Base-by-base conservation (phyloP, 2,888 invertebrate genomes). In the Drosophila hamatofila region DNA sequence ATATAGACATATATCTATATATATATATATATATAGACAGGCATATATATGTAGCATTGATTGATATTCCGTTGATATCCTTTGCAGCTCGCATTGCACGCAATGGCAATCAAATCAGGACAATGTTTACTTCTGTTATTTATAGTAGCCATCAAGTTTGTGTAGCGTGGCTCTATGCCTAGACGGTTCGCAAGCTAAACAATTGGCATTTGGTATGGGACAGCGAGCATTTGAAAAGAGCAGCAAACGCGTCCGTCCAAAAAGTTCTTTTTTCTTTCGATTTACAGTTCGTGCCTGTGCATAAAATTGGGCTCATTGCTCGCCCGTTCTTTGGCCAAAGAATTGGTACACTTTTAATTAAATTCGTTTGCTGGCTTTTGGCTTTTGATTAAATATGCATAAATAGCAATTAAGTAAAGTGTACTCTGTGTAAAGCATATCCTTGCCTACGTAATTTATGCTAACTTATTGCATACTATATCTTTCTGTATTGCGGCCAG, bases 351-450 rank as follows among this genome's bases (percentile, higher is more conserved):
- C 44, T 67, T 72, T 78, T 72, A 75, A 71, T 72, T 65, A 62
- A 74, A 71, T 51, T 54, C 66, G 12, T 48, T 11, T 49, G 41
- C 56, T 46, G 56, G 41, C 55, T 55, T 52, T 62, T 37, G 35
- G 58, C 52, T 56, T 35, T 71, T 82, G 72, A 87, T 84, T 76
- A 84, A 80, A 82, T 84, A 80, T 84, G 78, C 84, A 87, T 78
- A 81, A 80, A 63, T 63, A 81, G 84, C 78, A 83, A 83, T 83
- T 86, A 83, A 63, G 70, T 68, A 57, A 54, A 79, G 73, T 70
- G 66, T 57, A 33, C 56, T 48, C 33, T 8, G n/a, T 25, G 9
- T 35, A 49, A 48, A n/a, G 42, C n/a, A 48, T 52, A 63, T 41
- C 35, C 46, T 51, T 12, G 57, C 56, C 58, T 42, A 27, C 76